These are phyloP conservation scores for Lepisosteus osseus DNA, from an alignment of 2,113 vertebrate genomes.

Conservation along the genomic window DNA sequence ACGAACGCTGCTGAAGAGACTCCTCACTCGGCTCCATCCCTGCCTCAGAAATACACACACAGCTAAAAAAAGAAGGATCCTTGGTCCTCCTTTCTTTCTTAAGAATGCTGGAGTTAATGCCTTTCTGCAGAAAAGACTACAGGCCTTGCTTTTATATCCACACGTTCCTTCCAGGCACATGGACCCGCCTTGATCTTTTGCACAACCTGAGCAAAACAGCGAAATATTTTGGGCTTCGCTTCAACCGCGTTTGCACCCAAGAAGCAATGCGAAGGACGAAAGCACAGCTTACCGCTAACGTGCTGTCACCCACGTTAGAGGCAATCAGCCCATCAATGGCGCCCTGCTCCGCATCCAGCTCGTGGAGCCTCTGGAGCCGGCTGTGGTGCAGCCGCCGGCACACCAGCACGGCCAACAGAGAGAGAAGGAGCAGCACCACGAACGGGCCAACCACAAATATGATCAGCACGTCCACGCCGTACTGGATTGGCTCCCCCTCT, in stretches of 20 bases:
- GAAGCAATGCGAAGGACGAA: too few species aligned
- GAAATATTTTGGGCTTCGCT: too few species aligned
- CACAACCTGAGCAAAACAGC: too few species aligned
- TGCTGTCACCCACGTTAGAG: conserved; percentile 69
- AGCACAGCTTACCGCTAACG: conserved; percentile 53
- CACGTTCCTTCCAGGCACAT: too few species aligned
- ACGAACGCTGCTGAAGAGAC: background rate
- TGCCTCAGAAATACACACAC: too few species aligned
- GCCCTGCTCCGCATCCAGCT: conserved; percentile 64
- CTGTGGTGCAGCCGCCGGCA: conserved; percentile 63
- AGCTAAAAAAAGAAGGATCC: too few species aligned
- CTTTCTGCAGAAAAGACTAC: background rate
- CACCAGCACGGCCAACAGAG: conserved; percentile 49
- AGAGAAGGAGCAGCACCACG: conserved; percentile 57
- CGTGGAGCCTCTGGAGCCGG: conserved; percentile 58
- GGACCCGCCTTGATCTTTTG: too few species aligned
- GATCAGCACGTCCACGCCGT: conserved; percentile 58
- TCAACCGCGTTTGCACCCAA: too few species aligned
- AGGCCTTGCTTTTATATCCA: too few species aligned
- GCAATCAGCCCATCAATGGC: conserved; percentile 68
- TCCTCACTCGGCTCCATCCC: too few species aligned
- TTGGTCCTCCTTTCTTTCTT: background rate
- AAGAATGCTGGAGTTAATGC: background rate
- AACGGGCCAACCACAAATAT: conserved; percentile 57
- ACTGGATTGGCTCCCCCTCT: conserved; percentile 50